Conservation (phyloP, 2,113 vertebrate species). For the Aspidoscelis tigris region DNA sequence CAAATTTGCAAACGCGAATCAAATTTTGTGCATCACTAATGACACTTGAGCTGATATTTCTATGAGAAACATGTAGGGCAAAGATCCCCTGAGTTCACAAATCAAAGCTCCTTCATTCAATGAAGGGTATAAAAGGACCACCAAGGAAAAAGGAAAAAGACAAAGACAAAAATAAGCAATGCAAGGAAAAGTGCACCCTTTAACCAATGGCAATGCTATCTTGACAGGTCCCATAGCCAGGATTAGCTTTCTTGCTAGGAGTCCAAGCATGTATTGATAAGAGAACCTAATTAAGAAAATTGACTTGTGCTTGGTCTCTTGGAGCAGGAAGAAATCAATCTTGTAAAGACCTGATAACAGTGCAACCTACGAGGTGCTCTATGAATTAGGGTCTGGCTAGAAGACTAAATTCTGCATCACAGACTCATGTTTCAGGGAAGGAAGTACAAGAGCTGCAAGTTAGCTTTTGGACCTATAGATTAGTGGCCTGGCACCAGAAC, state of each 20-base stretch:
- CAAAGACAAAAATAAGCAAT: conserved; percentile 39
- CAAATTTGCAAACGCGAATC: no score
- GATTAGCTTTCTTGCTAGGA: conserved; percentile 42
- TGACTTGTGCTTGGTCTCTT: conserved; percentile 57
- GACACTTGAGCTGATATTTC: conserved; percentile 6
- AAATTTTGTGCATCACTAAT: no score
- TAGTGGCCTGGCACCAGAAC: not conserved
- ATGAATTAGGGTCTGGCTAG: conserved; percentile 29
- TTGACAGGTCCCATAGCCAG: conserved; percentile 4
- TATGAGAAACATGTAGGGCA: not conserved
- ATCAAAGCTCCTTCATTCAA: not conserved
- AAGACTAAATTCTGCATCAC: conserved; percentile 29
- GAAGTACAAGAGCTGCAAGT: conserved; percentile 21
- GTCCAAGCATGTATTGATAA: conserved; percentile 54
- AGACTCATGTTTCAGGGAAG: not conserved
- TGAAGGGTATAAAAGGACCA: conserved; percentile 9
- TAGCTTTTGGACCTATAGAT: not conserved
- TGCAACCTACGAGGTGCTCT: conserved; percentile 36
- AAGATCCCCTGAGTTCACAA: conserved; percentile 10
- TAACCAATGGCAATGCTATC: conserved; percentile 39
- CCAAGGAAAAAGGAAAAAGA: conserved; percentile 11
- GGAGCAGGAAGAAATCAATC: conserved; percentile 62
- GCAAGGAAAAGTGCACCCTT: conserved; percentile 37
- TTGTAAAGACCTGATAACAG: conserved; percentile 54
- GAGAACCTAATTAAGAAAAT: conserved; percentile 66